phyloP scores from a whole-genome alignment of 30 jellyfish, hydroid and myxozoan species.

The Cassiopea xamachana region DNA sequence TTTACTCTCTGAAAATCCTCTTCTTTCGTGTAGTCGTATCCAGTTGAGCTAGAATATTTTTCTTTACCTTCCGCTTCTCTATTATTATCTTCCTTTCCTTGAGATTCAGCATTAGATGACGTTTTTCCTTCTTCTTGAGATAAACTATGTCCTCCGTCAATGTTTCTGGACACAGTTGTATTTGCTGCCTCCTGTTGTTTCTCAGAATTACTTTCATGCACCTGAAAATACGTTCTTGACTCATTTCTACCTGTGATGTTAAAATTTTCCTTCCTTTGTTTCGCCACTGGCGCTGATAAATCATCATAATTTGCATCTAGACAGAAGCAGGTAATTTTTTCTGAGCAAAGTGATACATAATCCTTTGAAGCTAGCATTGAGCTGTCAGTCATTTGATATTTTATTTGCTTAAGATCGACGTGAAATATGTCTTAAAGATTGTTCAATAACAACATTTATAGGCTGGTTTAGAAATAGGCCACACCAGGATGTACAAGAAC shows the following conservation, averaged over 20 bases:
- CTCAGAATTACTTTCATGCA: not conserved
- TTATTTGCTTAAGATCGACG: no score
- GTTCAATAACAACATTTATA: no score
- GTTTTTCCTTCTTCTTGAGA: not conserved
- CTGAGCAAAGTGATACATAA: no score
- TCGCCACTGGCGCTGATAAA: not conserved
- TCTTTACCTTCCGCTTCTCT: not conserved
- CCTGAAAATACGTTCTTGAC: not conserved
- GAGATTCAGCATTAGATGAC: not conserved
- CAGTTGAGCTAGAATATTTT: not conserved
- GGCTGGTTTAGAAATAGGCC: no score
- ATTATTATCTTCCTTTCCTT: not conserved
- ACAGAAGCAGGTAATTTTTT: no score
- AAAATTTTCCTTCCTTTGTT: not conserved
- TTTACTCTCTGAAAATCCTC: not conserved
- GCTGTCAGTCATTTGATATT: no score
- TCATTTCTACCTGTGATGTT: not conserved
- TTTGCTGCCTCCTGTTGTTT: not conserved
- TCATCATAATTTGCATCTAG: conserved; percentile 12
- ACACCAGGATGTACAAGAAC: no score
- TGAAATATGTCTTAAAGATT: no score
- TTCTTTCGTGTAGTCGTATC: not conserved
- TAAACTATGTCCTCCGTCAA: not conserved
- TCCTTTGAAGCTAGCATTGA: no score
- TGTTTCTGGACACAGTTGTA: not conserved